These are phyloP conservation scores for Sphinx pinastri DNA, from an alignment of 2,888 invertebrate species.

Conservation along the genomic window DNA sequence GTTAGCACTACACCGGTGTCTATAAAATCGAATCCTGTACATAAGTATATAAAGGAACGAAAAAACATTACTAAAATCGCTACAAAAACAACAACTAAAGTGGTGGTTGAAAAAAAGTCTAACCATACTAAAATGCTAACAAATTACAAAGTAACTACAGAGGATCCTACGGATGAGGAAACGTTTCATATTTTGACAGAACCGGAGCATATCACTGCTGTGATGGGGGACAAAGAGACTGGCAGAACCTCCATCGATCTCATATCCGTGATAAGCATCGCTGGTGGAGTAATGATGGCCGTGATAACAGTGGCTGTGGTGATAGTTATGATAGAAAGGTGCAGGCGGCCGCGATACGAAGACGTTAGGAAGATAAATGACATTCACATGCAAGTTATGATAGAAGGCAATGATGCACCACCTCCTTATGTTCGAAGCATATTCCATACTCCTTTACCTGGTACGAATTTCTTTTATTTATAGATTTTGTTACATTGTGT, in stretches of 20 bases:
- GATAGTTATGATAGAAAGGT: slow-evolving; percentile 78
- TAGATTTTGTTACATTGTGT: background rate
- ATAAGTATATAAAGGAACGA: slow-evolving; percentile 9
- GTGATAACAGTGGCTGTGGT: slow-evolving; percentile 78
- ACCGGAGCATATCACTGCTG: slow-evolving; percentile 81
- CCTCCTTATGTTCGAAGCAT: slow-evolving; percentile 83
- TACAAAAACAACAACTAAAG: slow-evolving; percentile 33
- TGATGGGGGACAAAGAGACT: slow-evolving; percentile 74
- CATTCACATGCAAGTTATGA: slow-evolving; percentile 76
- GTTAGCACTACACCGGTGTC: slow-evolving; percentile 38
- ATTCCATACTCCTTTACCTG: slow-evolving; percentile 83
- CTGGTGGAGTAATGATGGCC: slow-evolving; percentile 79
- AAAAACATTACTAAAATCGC: slow-evolving; percentile 30
- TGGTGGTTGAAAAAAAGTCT: slow-evolving; percentile 7
- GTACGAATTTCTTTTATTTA: slow-evolving; percentile 51
- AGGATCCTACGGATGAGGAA: slow-evolving; percentile 68
- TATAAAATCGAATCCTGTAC: slow-evolving; percentile 30
- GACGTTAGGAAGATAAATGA: slow-evolving; percentile 74
- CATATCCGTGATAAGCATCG: slow-evolving; percentile 79
- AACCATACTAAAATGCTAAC: slow-evolving; percentile 41
- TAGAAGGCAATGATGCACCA: slow-evolving; percentile 71
- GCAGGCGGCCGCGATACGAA: slow-evolving; percentile 70
- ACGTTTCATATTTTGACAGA: slow-evolving; percentile 83
- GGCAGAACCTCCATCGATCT: slow-evolving; percentile 72
- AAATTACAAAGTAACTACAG: slow-evolving; percentile 61